Conservation (phyloP, 2,113 vertebrate genomes). For the Thalassarche chlororhynchos region DNA sequence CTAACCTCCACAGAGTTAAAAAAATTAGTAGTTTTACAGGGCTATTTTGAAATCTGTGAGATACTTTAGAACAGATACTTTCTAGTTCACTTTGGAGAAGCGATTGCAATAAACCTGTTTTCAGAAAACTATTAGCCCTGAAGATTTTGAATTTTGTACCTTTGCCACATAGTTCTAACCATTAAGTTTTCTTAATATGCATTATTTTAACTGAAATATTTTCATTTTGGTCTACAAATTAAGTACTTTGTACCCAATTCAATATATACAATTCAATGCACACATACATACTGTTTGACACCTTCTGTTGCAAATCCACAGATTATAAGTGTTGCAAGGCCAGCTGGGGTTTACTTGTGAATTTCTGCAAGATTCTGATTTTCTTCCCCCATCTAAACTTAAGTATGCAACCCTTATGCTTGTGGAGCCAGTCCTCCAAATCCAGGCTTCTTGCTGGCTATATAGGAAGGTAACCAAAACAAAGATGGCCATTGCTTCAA, state of each 20-base stretch:
- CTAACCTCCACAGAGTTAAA: not conserved
- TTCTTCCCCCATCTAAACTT: not conserved
- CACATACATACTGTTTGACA: not conserved
- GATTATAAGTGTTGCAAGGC: not conserved
- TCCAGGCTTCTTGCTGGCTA: not conserved
- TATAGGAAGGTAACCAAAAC: not conserved
- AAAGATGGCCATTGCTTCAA: not conserved
- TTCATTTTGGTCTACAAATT: not conserved
- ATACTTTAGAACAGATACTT: not conserved
- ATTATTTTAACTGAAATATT: not conserved
- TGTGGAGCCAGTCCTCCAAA: not conserved
- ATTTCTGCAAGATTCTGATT: not conserved
- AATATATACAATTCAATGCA: slow-evolving; percentile 12
- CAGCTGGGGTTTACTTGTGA: slow-evolving; percentile 1
- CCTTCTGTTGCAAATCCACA: slow-evolving; percentile 42
- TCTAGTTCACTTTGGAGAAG: not conserved
- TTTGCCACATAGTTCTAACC: not conserved
- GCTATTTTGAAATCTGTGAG: not conserved
- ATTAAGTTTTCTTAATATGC: not conserved
- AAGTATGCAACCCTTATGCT: not conserved
- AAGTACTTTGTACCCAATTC: not conserved
- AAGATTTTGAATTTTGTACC: not conserved
- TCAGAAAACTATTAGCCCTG: not conserved
- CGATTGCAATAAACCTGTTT: not conserved
- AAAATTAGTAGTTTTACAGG: not conserved